phyloP scores from a whole-genome alignment of 1,140 invertebrate genomes.

The Halesus radiatus region DNA sequence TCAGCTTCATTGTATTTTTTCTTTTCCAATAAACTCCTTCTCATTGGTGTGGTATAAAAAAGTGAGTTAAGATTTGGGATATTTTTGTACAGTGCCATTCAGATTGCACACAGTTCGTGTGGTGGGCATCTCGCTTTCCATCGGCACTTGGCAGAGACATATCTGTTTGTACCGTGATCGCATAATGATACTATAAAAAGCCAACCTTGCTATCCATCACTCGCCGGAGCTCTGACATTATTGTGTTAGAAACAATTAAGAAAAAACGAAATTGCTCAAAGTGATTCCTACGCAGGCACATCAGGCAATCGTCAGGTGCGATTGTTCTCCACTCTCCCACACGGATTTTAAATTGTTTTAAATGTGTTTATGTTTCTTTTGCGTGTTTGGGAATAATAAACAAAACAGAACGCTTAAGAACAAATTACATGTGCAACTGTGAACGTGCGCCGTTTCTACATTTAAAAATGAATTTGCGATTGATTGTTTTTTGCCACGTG shows the following conservation, averaged over 20 bases:
- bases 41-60: too few species aligned
- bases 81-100: too few species aligned
- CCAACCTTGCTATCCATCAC: conserved; percentile 48
- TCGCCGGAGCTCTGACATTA: conserved; percentile 5
- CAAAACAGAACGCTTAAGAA: background rate
- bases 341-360: background rate
- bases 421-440: conserved; percentile 13
- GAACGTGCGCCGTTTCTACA: background rate
- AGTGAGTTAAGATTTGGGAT: too few species aligned
- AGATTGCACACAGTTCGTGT: too few species aligned
- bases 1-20: too few species aligned
- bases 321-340: conserved; percentile 39
- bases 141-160: conserved; percentile 52
- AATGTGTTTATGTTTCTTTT: conserved; percentile 20
- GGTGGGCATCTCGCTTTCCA: background rate
- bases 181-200: conserved; percentile 55
- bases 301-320: conserved; percentile 42
- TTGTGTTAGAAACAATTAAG: conserved; percentile 27
- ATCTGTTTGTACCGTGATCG: conserved; percentile 53
- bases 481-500: conserved; percentile 2
- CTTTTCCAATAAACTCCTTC: too few species aligned
- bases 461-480: conserved; percentile 25
- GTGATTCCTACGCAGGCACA: conserved; percentile 31
- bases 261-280: conserved; percentile 29
- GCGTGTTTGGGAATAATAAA: conserved; percentile 28